phyloP scores from a whole-genome alignment of 2,888 invertebrate species.

The Endomychus coccineus region DNA sequence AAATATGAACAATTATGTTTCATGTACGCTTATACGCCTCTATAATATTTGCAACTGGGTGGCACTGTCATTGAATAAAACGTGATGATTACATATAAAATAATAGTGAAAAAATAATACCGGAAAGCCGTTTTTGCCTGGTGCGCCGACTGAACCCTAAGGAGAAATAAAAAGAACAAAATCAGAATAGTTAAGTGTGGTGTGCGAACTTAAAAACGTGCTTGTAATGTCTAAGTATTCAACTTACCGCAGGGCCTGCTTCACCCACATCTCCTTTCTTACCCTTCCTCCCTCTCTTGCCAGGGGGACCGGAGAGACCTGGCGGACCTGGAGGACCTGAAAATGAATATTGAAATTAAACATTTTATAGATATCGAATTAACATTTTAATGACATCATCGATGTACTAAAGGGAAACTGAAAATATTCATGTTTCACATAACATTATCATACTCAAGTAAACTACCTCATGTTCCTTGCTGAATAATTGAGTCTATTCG shows the following conservation, averaged over 20 bases:
- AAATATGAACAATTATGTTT: too few species aligned
- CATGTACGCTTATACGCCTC: too few species aligned
- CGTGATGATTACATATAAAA: conserved; percentile 24
- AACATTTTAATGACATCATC: too few species aligned
- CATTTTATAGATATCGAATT: too few species aligned
- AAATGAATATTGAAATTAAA: conserved; percentile 20
- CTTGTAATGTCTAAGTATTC: conserved; percentile 15
- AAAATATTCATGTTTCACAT: too few species aligned
- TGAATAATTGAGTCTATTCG: too few species aligned
- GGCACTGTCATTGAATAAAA: too few species aligned
- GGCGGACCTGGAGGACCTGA: conserved; percentile 53
- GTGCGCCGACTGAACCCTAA: conserved; percentile 73
- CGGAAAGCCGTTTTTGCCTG: conserved; percentile 87
- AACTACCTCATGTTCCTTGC: too few species aligned
- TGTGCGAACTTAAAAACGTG: conserved; percentile 17
- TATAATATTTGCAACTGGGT: too few species aligned
- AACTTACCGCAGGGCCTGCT: conserved; percentile 70
- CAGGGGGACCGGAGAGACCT: conserved; percentile 77
- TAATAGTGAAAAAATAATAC: conserved; percentile 58
- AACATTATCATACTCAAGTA: too few species aligned
- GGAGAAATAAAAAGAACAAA: conserved; percentile 41
- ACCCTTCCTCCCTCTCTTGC: conserved; percentile 83
- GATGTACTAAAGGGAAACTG: too few species aligned
- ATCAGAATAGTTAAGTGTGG: conserved; percentile 23
- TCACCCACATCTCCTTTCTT: conserved; percentile 84